A percentile compares a stretch with the other conserved stretches of the same genome.
These are phyloP conservation scores for Puma concolor DNA, from an alignment of 2,113 vertebrate genomes.

Conservation along the genomic window DNA sequence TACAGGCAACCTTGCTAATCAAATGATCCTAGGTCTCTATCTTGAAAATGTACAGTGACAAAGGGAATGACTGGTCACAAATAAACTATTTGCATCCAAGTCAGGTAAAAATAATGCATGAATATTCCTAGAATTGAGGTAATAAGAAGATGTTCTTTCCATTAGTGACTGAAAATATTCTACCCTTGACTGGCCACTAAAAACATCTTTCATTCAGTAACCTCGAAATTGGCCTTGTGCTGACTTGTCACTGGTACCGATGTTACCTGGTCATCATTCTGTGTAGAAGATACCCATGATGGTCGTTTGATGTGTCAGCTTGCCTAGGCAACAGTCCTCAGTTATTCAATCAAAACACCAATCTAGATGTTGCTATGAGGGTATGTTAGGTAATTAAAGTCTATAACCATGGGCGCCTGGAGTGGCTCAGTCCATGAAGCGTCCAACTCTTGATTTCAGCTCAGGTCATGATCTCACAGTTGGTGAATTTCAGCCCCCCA, in stretches of 20 bases:
- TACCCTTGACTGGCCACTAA: not conserved
- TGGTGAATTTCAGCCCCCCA: too few relatives aligned
- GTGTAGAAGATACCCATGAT: not conserved
- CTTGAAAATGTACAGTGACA: not conserved
- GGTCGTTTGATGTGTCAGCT: not conserved
- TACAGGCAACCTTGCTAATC: not conserved
- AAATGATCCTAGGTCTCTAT: not conserved
- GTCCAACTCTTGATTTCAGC: too few relatives aligned
- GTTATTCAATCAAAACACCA: not conserved
- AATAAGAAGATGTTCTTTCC: not conserved
- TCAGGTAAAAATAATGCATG: not conserved
- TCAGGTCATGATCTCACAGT: too few relatives aligned
- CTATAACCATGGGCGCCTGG: not conserved
- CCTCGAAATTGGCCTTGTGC: not conserved
- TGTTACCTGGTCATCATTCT: not conserved
- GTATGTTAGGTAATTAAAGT: not conserved
- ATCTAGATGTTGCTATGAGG: not conserved
- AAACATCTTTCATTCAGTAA: not conserved
- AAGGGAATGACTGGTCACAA: not conserved
- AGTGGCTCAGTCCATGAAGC: too few relatives aligned
- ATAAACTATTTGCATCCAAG: not conserved
- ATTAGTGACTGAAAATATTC: not conserved
- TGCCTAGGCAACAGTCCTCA: not conserved
- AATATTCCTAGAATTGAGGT: not conserved
- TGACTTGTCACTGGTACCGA: not conserved